Evolutionary conservation across 2,113 vertebrate genomes (phyloP).

Genomic region (Spea bombifrons): DNA sequence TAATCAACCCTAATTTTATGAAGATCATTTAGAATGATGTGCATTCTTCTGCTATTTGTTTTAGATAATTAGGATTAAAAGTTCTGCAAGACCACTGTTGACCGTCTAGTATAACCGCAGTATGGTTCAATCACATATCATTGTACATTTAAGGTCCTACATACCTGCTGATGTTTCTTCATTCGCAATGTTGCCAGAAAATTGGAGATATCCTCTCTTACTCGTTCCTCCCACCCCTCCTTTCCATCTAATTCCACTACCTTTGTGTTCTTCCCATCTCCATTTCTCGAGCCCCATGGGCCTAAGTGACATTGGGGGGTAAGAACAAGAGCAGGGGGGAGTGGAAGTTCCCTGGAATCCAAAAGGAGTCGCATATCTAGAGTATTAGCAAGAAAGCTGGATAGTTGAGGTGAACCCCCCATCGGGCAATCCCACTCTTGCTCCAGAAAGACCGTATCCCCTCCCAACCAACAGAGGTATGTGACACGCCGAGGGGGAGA

Average conservation of each 20-base stretch:
- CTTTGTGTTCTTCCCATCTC: constrained; percentile 33
- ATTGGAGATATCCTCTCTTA: constrained; percentile 61
- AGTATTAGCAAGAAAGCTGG: constrained; percentile 63
- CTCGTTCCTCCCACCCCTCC: constrained; percentile 58
- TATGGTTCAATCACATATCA: too few relatives aligned
- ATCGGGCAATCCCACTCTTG: constrained; percentile 64
- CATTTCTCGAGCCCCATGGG: constrained; percentile 39
- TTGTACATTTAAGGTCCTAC: neutral
- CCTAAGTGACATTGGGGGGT: constrained; percentile 49
- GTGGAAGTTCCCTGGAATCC: constrained; percentile 54
- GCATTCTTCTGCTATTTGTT: too few relatives aligned
- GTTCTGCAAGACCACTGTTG: too few relatives aligned
- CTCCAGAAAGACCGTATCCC: constrained; percentile 18
- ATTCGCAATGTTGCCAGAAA: constrained; percentile 62
- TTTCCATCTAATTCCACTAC: constrained; percentile 62
- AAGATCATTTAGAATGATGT: too few relatives aligned
- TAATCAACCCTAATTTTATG: too few relatives aligned
- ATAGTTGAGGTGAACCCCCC: constrained; percentile 61
- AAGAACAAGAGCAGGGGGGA: constrained; percentile 70
- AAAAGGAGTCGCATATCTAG: constrained; percentile 63
- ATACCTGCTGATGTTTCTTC: constrained; percentile 48
- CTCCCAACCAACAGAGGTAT: constrained; percentile 61
- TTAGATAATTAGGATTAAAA: too few relatives aligned
- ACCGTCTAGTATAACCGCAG: too few relatives aligned
- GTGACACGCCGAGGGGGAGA: constrained; percentile 64